Evolutionary conservation across 53 echinoderm and acorn worm genomes (phyloP), one percentile per base, ranked within the genome.

Genomic region (Mesocentrotus franciscanus): DNA sequence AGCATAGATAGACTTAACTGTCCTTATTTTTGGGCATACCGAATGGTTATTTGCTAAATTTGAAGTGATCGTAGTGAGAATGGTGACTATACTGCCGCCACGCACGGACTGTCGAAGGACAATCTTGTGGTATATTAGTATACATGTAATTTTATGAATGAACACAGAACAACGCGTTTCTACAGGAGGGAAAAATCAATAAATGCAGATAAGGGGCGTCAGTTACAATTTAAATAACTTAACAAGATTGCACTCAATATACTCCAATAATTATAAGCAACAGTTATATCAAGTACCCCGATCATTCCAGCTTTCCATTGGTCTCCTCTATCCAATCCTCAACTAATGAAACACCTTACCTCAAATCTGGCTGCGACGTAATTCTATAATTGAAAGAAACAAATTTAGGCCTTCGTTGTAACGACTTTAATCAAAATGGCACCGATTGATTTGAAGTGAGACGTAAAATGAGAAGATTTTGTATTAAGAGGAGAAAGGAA

Each of bases 361-460:
- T 39, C 81, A 39, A 42, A 81, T 81, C 81, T 22, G 1, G 39
- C 42, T 39, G 7, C 42, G 74, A 74, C 18, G 29, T 42, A 81
- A 42, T 81, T 81, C 36, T 81, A 42, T 81, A 81, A 81, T 81
- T 81, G 81, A 42, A 81, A 81, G 81, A 81, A 81, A 81, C 81
- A 81, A 39, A 81, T 81, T 81, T 42, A 42, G 81, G 81, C 81
- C 81, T 39, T 81, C 81, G 36, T 9, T 81, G 81, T 42, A 81
- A 81, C 36, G 81, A 81, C 36, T 42, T 81, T 18, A 81, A 81
- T 81, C 81, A 81, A 81, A 81, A 81, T 42, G 81, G 42, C 81
- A 81, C 81, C 81, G 18, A 42, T 81, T 81, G 81, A 42, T 81
- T 81, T 42, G 42, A 81, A 39, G 81, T 36, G 81, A 13, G 81